Evolutionary conservation across 2,797 vertebrate genomes (phyloP).

Genomic region (Enteromius afrohamiltoni): DNA sequence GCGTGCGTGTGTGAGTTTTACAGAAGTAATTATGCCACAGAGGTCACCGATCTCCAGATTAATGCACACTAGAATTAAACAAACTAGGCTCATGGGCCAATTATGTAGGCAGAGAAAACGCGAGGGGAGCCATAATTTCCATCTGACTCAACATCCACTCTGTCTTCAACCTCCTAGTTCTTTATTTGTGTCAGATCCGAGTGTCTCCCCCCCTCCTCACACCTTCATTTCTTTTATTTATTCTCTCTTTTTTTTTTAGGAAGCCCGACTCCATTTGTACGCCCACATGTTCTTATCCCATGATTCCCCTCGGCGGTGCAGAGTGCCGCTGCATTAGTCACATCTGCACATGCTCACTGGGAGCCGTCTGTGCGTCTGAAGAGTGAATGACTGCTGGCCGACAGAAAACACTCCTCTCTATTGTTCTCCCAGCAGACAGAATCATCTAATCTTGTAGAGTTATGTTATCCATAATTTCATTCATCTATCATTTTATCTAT

Average conservation of each 20-base stretch:
- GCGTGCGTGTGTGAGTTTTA: slow-evolving; percentile 30
- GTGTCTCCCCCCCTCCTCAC: neutral
- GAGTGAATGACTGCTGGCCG: slow-evolving; percentile 60
- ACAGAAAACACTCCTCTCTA: slow-evolving; percentile 58
- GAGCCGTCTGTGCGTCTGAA: slow-evolving; percentile 66
- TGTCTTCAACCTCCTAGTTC: slow-evolving; percentile 48
- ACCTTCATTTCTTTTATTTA: slow-evolving; percentile 32
- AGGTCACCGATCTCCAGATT: slow-evolving; percentile 55
- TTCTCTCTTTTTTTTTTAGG: slow-evolving; percentile 53
- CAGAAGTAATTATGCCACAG: slow-evolving; percentile 61
- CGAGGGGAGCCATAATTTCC: slow-evolving; percentile 57
- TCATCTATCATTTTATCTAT: neutral
- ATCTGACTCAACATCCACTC: slow-evolving; percentile 50
- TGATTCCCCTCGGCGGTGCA: slow-evolving; percentile 34
- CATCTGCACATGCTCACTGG: slow-evolving; percentile 60
- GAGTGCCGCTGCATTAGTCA: slow-evolving; percentile 67
- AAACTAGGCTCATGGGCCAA: slow-evolving; percentile 58
- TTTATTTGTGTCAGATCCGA: slow-evolving; percentile 13
- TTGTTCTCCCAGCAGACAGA: neutral
- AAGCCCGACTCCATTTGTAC: slow-evolving; percentile 57
- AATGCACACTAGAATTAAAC: slow-evolving; percentile 65
- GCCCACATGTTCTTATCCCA: slow-evolving; percentile 60
- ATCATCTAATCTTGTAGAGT: neutral
- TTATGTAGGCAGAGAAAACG: slow-evolving; percentile 58
- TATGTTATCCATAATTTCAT: neutral